Conservation (phyloP, 1,140 invertebrate genomes). For the Drosophila bocki region DNA sequence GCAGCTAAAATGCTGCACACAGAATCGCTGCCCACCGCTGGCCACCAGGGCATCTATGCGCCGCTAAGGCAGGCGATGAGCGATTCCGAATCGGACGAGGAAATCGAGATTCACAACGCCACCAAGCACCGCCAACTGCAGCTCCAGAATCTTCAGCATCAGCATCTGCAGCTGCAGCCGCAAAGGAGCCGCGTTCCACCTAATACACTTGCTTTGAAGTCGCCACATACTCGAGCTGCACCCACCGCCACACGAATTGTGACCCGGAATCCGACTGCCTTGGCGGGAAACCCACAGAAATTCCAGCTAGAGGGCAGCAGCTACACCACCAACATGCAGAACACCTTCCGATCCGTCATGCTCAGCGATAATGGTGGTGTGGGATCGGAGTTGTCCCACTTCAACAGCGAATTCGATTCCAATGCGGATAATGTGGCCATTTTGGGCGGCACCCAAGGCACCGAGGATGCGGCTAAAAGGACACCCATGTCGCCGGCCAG, state of each 20-base stretch:
- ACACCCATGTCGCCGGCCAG: slow-evolving; percentile 88
- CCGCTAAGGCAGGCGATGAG: slow-evolving; percentile 90
- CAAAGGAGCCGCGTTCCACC: slow-evolving; percentile 69
- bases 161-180: slow-evolving; percentile 57
- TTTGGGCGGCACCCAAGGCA: slow-evolving; percentile 46
- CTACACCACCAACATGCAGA: slow-evolving; percentile 79
- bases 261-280: slow-evolving; percentile 1
- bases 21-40: slow-evolving; percentile 63
- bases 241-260: slow-evolving; percentile 56
- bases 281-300: slow-evolving; percentile 35
- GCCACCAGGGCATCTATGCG: slow-evolving; percentile 88
- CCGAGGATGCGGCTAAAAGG: slow-evolving; percentile 57
- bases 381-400: slow-evolving; percentile 73
- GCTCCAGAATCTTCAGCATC: slow-evolving; percentile 31
- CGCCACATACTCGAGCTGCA: slow-evolving; percentile 53
- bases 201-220: slow-evolving; percentile 63
- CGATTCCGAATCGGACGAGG: slow-evolving; percentile 91
- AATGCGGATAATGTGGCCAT: slow-evolving; percentile 82
- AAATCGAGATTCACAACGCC: slow-evolving; percentile 87
- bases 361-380: slow-evolving; percentile 85
- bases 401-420: slow-evolving; percentile 78
- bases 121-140: slow-evolving; percentile 72
- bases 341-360: slow-evolving; percentile 86
- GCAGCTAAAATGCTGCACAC: slow-evolving; percentile 84
- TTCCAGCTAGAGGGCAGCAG: slow-evolving; percentile 63